Evolutionary conservation across 2,888 invertebrate genomes (phyloP), one percentile per base, ranked within the genome.

Genomic region (Alloplasta piceator): DNA sequence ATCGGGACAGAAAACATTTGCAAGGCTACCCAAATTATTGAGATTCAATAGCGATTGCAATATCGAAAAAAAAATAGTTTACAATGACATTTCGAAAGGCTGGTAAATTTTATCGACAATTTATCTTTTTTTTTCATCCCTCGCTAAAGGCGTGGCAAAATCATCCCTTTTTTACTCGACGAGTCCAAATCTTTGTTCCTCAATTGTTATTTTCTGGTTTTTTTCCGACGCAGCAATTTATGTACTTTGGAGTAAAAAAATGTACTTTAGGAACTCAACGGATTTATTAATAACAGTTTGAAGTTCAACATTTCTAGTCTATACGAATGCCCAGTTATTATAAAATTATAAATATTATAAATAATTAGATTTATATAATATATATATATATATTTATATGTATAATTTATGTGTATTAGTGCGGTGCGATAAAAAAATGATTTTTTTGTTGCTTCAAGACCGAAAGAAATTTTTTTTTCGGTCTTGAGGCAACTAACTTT

Each of bases 271-370:
- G 88, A 90, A 89, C 88, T 89, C 87, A 89, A 90, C 89, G 87
- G 87, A 86, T 86, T 90, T 90, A 89, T 90, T 89, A 86, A 87
- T 87, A 90, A 89, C 89, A 90, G 83, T 85, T 84, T 74, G 84
- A 88, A 86, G 86, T 89, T 89, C 87, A 89, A 89, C 88, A 89
- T 86, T 84, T 87, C 86, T 85, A 86, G 85, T 82, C 85, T 86
- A 87, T 85, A 78, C 89, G 85, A 90, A 90, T 90, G 90, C 89
- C 89, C 90, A 86, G 85, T 86, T 87, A 83, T 87, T 87, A 87
- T 90, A 89, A 90, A 89, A 89, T 90, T 90, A 90, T 90, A 90
- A 89, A 90, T 90, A 90, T 88, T 89, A 89, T 89, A 90, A 90
- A 89, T 90, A 90, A 90, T 89, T 84, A 86, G 85, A 83, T 86